A percentile compares a stretch with the other conserved stretches of the same genome.
Conservation (phyloP, 2,113 vertebrate species). For the Lampris incognitus region DNA sequence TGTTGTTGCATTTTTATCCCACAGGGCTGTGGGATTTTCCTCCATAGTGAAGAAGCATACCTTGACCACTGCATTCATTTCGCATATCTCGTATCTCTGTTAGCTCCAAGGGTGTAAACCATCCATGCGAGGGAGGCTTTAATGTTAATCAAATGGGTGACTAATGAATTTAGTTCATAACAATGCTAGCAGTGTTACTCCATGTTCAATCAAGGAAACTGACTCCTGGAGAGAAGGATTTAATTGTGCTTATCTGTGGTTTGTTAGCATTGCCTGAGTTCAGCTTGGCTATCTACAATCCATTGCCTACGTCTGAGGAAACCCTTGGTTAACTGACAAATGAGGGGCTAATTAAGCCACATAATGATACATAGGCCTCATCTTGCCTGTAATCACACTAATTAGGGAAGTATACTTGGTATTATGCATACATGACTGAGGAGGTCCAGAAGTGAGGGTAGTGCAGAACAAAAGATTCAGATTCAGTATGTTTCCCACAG, state of each 20-base stretch:
- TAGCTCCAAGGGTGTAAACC: constrained; percentile 22
- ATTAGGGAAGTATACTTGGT: constrained; percentile 67
- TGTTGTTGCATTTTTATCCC: constrained; percentile 5
- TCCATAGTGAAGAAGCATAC: constrained; percentile 34
- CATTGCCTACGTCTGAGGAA: constrained; percentile 76
- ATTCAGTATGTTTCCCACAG: constrained; percentile 2
- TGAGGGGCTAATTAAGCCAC: constrained; percentile 72
- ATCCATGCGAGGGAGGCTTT: constrained; percentile 8
- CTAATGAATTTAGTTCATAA: constrained; percentile 26
- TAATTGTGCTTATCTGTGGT: constrained; percentile 65
- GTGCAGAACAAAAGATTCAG: constrained; percentile 57
- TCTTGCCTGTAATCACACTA: constrained; percentile 72
- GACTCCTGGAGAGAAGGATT: constrained; percentile 40
- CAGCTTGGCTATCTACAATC: constrained; percentile 71
- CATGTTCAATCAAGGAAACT: constrained; percentile 14
- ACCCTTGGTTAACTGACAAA: constrained; percentile 74
- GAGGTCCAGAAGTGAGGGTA: constrained; percentile 35
- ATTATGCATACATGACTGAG: constrained; percentile 33
- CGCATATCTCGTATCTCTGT: constrained; percentile 5
- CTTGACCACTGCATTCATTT: constrained; percentile 17
- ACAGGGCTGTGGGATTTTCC: constrained; percentile 2
- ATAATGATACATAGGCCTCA: constrained; percentile 74
- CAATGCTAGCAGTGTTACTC: neutral
- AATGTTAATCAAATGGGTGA: constrained; percentile 20
- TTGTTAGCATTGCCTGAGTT: constrained; percentile 73